These are phyloP conservation scores for Mythimna ferrago DNA, from an alignment of 2,888 invertebrate species.

Conservation along the genomic window DNA sequence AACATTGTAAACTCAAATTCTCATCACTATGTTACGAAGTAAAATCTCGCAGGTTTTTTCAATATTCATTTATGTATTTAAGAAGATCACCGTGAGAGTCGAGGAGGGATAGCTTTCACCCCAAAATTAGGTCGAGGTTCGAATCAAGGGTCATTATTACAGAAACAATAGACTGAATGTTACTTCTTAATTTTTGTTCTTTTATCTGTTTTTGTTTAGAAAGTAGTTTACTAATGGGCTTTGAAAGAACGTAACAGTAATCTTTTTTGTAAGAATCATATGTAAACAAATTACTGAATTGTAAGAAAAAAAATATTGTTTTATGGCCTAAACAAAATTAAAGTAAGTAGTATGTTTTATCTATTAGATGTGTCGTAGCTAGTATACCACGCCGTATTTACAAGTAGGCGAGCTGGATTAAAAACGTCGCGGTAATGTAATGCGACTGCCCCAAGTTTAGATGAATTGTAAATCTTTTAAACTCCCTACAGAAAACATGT, in stretches of 20 bases:
- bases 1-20: not conserved
- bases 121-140: slow-evolving; percentile 34
- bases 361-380: too few relatives aligned
- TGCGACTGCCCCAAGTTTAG: too few relatives aligned
- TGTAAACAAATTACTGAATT: not conserved
- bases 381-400: too few relatives aligned
- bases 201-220: slow-evolving; percentile 29
- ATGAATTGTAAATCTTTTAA: too few relatives aligned
- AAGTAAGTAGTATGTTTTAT: too few relatives aligned
- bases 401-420: too few relatives aligned
- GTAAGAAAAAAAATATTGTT: too few relatives aligned
- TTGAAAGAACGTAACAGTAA: not conserved
- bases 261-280: not conserved
- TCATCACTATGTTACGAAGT: slow-evolving; percentile 30
- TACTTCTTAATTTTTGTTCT: not conserved
- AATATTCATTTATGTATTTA: slow-evolving; percentile 43
- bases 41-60: slow-evolving; percentile 21
- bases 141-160: slow-evolving; percentile 17
- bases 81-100: slow-evolving; percentile 32
- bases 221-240: slow-evolving; percentile 26
- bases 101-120: slow-evolving; percentile 13
- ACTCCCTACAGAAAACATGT: too few relatives aligned
- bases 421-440: too few relatives aligned
- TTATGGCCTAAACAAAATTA: too few relatives aligned
- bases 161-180: slow-evolving; percentile 26